Base-by-base conservation (phyloP, 2,113 vertebrate species). In the Siphamia tubifer region DNA sequence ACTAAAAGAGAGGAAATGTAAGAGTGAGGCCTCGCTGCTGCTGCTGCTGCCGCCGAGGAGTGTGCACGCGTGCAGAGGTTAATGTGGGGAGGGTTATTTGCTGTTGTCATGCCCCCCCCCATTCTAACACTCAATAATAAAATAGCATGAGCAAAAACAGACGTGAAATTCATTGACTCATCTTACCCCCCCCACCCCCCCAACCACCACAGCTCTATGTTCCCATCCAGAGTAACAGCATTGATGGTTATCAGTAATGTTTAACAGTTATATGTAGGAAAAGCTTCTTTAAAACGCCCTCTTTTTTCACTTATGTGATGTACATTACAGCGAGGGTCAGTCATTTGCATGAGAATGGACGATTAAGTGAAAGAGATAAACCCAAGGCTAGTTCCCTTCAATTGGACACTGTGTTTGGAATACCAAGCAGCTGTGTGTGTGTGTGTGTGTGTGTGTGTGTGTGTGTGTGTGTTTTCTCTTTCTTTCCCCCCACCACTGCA, bases 271-370 rank as follows among this genome's bases (percentile, higher is more conserved):
- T 71, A 87, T 73, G 63, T 60, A 54, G 49, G 53, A 67, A 81
- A 70, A 25, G 77, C 80, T 24, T 53, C 27, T 65, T 77, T 71
- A 67, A 83, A 83, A 71, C 3, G 28, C 56, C 28, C 58, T 74
- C 66, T 73, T 67, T 54, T 74, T 82, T 82, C 85, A 86, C 85
- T 82, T 86, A 78, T 82, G 81, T 44, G 79, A 88, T 83, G 86
- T 86, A 86, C 85, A 81, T 87, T 85, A 84, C 79, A 81, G 74
- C 60, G 30, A 78, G 82, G 84, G 83, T 76, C 83, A 84, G 79
- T 36, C 69, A 91, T 87, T 89, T 87, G 79, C 83, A 89, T 88
- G 77, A 90, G 83, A 88, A 86, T 87, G 69, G 74, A 82, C 74
- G 66, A 83, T 84, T 84, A 88, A 75, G 68, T 80, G 79, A 82